Evolutionary conservation across 2,888 invertebrate genomes (phyloP), one percentile per base, ranked within the genome.

Genomic region (Papilio protenor): DNA sequence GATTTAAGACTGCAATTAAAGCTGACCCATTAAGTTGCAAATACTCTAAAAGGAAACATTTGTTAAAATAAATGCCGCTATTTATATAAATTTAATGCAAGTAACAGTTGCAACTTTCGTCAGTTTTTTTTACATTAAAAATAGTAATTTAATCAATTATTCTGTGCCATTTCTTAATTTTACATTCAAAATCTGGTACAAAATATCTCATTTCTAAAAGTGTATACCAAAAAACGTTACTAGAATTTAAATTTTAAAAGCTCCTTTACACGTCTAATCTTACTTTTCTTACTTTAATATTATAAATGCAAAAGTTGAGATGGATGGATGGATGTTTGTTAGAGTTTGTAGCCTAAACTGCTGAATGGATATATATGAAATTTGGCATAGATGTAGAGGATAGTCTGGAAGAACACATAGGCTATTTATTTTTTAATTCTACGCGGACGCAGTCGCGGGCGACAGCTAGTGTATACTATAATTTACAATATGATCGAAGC

Each of bases 1-100:
- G 66, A 66, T 66, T 66, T 66, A 66, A 66, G 66, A 66, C 40
- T 66, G 66, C 66, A 66, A 66, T 66, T 66, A 66, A 66, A 66
- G 66, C 66, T 66, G 66, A 66, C 66, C 66, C 66, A 66, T 66
- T 66, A 66, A 66, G 66, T 45, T 66, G 40, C 66, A 66, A 66
- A 66, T 66, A 66, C 66, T 66, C 66, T 40, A 45, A 66, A 66
- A 66, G 66, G 66, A 66, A 66, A 45, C 66, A 66, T 66, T 66
- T 45, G 66, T 66, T 66, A 45, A 45, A 66, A 45, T 66, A 66
- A 66, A 66, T 66, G 40, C 45, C 40, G 12, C 66, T 45, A 66
- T 66, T 66, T 66, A 66, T 66, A 66, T 45, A 66, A 66, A 66
- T 66, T 66, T 45, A 66, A 45, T 66, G 66, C n/a, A n/a, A n/a